Evolutionary conservation across 2,113 vertebrate genomes (phyloP), one percentile per base, ranked within the genome.

Genomic region (Cariama cristata): DNA sequence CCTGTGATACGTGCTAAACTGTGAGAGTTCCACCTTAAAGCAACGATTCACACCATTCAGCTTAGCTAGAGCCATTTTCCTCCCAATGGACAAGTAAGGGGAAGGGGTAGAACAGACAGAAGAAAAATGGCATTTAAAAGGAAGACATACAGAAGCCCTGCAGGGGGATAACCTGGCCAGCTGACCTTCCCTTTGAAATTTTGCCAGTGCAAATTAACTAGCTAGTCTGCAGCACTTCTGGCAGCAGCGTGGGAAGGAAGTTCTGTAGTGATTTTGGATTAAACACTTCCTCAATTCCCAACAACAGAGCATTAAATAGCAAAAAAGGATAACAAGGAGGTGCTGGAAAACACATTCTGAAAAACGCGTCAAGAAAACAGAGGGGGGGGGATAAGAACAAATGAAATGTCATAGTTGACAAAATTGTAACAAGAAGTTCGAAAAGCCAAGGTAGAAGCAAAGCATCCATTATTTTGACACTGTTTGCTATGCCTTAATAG

Each of bases 171-270:
- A 96, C 96, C 94, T 95, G 94, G 91, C 80, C 80, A 68, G 79
- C 55, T 89, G 97, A 97, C 97, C 93, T 91, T 75, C 83, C 73
- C 83, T 92, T 95, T 94, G 96, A 96, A 96, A 95, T 86, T 60
- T 23, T 96, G 94, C 95, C 96, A 95, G 93, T 44, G 88, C 93
- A 95, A 96, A 96, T 97, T 80, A 96, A 96, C 88, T 72, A 95
- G 93, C 74, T 87, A 32, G 86, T 91, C 91, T 88, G 86, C 88
- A 94, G 86, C 93, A 62, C 6, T 81, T 60, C 93, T 95, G 88
- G 93, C 91, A 85, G 93, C 86, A 87, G 91, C 4, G 0, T 49
- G 45, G 91, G 91, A 96, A 97, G 95, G 96, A 97, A 97, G 86
- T 89, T 93, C 14, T 55, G 42, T 91, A 75, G 69, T 38, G 86